Conservation (phyloP, 2,113 vertebrate species). For the Psittacula cyanocephala region DNA sequence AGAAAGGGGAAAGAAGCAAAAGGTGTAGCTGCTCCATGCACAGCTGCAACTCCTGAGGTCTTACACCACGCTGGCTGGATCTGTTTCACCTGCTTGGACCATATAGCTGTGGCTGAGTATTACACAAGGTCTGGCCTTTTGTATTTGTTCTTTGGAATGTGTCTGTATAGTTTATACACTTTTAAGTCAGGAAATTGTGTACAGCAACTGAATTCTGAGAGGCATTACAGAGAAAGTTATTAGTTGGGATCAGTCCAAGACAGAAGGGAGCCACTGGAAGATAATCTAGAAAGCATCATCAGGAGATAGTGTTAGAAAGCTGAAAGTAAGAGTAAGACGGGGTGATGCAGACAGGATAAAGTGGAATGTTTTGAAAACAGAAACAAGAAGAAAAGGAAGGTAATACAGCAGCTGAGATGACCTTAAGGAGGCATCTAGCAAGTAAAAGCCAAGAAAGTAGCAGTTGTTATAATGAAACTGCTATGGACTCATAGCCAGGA, state of each 20-base stretch:
- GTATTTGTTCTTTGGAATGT: not conserved
- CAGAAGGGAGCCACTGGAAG: not conserved
- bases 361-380: not conserved
- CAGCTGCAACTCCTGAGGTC: not conserved
- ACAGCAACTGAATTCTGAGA: not conserved
- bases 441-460: not conserved
- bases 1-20: not conserved
- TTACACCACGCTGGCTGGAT: not conserved
- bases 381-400: not conserved
- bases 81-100: not conserved
- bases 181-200: not conserved
- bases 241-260: not conserved
- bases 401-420: not conserved
- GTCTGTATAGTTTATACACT: fast-evolving
- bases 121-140: too few relatives aligned
- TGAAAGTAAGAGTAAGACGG: not conserved
- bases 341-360: not conserved
- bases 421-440: not conserved
- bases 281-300: not conserved
- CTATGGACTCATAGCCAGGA: not conserved
- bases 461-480: not conserved
- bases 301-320: not conserved
- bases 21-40: not conserved
- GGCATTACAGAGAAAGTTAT: not conserved
- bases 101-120: not conserved